These are phyloP conservation scores for Ancistrus triradiatus DNA, from an alignment of 2,113 vertebrate genomes.

Conservation along the genomic window DNA sequence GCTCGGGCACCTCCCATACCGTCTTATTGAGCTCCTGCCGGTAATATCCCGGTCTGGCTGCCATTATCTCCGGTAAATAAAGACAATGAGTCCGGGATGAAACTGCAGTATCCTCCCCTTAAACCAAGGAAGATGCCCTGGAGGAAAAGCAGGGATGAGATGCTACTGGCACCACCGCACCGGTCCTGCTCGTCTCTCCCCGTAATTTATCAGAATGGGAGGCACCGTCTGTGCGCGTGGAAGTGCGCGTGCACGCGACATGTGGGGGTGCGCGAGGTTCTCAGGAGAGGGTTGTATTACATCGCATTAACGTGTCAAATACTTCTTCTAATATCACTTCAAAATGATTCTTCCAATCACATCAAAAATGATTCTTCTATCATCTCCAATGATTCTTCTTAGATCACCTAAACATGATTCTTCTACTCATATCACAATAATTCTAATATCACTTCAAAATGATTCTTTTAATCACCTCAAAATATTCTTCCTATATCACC, in stretches of 20 bases:
- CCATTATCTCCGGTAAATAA: constrained; percentile 48
- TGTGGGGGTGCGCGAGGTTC: neutral
- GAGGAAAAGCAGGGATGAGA: neutral
- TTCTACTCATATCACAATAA: too few relatives aligned
- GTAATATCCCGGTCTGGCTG: constrained; percentile 84
- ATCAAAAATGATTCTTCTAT: too few relatives aligned
- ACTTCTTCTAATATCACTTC: too few relatives aligned
- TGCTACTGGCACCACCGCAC: neutral
- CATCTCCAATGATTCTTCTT: too few relatives aligned
- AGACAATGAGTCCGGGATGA: neutral
- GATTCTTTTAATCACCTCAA: too few relatives aligned
- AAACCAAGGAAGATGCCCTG: neutral
- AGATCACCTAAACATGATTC: too few relatives aligned
- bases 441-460: too few relatives aligned
- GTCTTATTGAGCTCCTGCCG: constrained; percentile 97
- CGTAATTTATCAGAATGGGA: constrained; percentile 30
- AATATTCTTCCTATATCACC: too few relatives aligned
- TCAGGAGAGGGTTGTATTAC: neutral
- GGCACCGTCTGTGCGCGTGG: constrained; percentile 30
- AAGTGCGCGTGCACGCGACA: constrained; percentile 11
- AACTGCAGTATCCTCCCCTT: neutral
- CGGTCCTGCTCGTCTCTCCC: neutral
- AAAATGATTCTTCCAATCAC: too few relatives aligned
- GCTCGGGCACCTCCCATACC: constrained; percentile 92
- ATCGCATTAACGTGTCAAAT: too few relatives aligned